phyloP scores from a whole-genome alignment of 2,113 vertebrate genomes.

The western clawed frog (Xenopus tropicalis) region DNA sequence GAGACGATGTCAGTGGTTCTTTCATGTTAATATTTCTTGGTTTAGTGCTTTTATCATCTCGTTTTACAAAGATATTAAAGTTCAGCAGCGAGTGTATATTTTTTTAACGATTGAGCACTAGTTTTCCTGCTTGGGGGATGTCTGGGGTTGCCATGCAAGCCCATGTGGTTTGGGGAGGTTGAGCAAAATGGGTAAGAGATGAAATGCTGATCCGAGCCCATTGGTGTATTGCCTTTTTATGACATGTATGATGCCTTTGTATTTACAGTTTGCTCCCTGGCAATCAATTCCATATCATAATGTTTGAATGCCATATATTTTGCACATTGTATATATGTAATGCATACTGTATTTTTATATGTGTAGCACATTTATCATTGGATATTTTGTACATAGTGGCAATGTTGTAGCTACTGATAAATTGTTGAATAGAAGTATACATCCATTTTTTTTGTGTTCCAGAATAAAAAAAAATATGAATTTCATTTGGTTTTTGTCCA shows the following conservation, averaged over 20 bases:
- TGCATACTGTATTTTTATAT: slow-evolving; percentile 97
- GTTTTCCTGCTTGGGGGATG: neutral
- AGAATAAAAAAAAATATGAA: slow-evolving; percentile 65
- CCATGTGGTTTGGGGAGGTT: neutral
- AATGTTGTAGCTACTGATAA: slow-evolving; percentile 76
- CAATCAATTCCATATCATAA: slow-evolving; percentile 66
- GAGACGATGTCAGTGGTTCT: slow-evolving; percentile 5
- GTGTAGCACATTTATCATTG: slow-evolving; percentile 81
- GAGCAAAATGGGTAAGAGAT: neutral
- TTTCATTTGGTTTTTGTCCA: neutral
- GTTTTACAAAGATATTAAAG: slow-evolving; percentile 9
- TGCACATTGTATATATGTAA: slow-evolving; percentile 98
- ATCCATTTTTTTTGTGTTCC: slow-evolving; percentile 71
- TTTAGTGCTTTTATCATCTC: slow-evolving; percentile 1
- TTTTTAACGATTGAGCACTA: neutral
- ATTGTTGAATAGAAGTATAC: slow-evolving; percentile 72
- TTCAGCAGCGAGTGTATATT: neutral
- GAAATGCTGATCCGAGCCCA: slow-evolving; percentile 51
- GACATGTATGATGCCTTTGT: slow-evolving; percentile 76
- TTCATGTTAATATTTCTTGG: neutral
- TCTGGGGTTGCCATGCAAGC: slow-evolving; percentile 1
- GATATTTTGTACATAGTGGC: slow-evolving; percentile 91
- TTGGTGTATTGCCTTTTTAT: slow-evolving; percentile 68
- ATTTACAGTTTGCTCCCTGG: slow-evolving; percentile 77
- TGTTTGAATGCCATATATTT: slow-evolving; percentile 89